phyloP scores from a whole-genome alignment of 2,888 invertebrate genomes.

The Argyresthia goedartella region DNA sequence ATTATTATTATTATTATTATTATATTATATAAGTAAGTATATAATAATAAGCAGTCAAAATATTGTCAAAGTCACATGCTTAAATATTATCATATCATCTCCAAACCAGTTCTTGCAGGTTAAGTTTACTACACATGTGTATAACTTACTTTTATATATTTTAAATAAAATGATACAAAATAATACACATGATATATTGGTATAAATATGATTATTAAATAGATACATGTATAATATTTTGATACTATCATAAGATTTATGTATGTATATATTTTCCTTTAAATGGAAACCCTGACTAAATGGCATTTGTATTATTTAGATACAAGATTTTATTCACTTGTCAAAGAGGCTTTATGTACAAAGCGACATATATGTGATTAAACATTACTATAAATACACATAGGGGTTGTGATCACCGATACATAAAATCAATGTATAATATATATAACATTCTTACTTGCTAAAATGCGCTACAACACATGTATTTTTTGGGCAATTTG shows the following conservation, averaged over 20 bases:
- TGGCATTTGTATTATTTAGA: constrained; percentile 10
- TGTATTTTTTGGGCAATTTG: too few relatives aligned
- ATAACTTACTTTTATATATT: background rate
- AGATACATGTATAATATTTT: constrained; percentile 5
- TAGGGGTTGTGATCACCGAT: too few relatives aligned
- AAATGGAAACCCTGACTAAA: constrained; percentile 34
- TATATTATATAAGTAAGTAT: background rate
- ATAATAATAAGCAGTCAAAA: background rate
- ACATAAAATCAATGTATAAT: too few relatives aligned
- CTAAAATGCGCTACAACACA: too few relatives aligned
- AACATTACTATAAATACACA: too few relatives aligned
- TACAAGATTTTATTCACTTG: background rate
- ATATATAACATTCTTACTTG: too few relatives aligned
- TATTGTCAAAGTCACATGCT: background rate
- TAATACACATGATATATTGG: constrained; percentile 11
- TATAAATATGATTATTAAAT: constrained; percentile 11
- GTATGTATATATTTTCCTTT: constrained; percentile 8
- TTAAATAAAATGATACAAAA: background rate
- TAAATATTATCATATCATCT: background rate
- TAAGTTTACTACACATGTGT: background rate
- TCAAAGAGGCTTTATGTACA: constrained; percentile 1
- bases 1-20: background rate
- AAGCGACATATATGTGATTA: background rate
- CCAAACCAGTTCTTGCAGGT: background rate
- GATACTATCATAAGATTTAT: constrained; percentile 16